These are phyloP conservation scores for Apodemus sylvaticus DNA, from an alignment of 2,113 vertebrate species.

Conservation along the genomic window DNA sequence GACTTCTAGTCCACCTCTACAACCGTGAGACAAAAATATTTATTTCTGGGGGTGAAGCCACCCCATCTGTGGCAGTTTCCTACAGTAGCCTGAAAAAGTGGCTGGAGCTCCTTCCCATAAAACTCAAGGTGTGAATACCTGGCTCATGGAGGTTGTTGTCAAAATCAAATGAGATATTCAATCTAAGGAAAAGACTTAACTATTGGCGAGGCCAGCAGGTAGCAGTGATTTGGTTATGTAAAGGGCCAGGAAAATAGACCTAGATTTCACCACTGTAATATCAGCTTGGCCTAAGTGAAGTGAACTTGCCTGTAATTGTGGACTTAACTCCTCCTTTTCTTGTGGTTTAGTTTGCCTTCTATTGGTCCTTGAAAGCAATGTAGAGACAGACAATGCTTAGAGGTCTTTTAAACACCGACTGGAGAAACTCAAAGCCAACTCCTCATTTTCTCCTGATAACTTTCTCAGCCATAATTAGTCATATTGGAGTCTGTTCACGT, in stretches of 20 bases:
- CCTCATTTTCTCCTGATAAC: conserved; percentile 12
- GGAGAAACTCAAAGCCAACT: conserved; percentile 1
- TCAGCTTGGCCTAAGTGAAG: neutral
- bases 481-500: conserved; percentile 26
- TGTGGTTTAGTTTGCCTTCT: neutral
- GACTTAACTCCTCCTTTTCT: neutral
- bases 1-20: neutral
- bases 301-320: neutral
- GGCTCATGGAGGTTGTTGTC: neutral
- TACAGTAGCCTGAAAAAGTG: neutral
- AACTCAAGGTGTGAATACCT: neutral
- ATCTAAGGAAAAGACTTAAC: conserved; percentile 16
- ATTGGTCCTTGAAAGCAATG: neutral
- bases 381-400: neutral
- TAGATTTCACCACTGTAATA: neutral
- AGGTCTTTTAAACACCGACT: conserved; percentile 13
- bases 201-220: neutral
- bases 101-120: neutral
- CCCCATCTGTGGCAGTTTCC: neutral
- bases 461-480: conserved; percentile 26
- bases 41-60: neutral
- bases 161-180: conserved; percentile 26
- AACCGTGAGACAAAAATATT: neutral
- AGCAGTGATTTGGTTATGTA: neutral
- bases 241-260: neutral